Evolutionary conservation across 2,888 invertebrate species (phyloP), one percentile per base, ranked within the genome.

Genomic region (Lysandra bellargus): DNA sequence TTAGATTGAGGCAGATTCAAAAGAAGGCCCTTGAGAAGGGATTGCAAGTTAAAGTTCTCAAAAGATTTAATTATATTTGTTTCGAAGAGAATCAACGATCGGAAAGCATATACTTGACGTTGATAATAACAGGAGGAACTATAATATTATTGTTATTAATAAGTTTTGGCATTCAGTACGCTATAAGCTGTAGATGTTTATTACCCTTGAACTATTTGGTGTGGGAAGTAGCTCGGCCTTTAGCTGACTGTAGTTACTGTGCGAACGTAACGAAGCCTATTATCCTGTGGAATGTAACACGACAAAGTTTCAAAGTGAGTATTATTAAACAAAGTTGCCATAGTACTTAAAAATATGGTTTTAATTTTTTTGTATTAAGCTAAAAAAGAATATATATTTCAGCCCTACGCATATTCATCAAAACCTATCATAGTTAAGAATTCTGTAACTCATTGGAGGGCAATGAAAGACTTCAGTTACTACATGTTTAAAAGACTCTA

Each of bases 151-250:
- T 89, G 85, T 85, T 86, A 78, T 61, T 82, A 78, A 73, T 78
- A n/a, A 80, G 78, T 57, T 80, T 87, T 84, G 84, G 86, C 80
- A 84, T 88, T 53, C 86, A 90, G 82, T 88, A 86, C 87, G 83
- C 96, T 83, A 84, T 96, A 83, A 95, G 96, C 85, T 94, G 96
- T 83, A 95, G 97, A 86, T 98, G 98, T 91, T 91, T 98, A 82
- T 87, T 98, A 87, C 96, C 97, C 83, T 97, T 97, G 90, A 98
- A 98, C 94, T 97, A 97, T 89, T 94, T 98, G 81, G 93, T 98
- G 83, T 98, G 98, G 98, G 98, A 98, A 92, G 97, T 97, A 79
- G 97, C 98, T 37, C 95, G 98, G 83, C 98, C 98, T 44, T 94
- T 97, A 79, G 97, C 97, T 37, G 96, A 98, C 91, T 98, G 98